A percentile compares a stretch with the other conserved stretches of the same genome.
phyloP scores from a whole-genome alignment of 2,888 invertebrate genomes.

The Epirrhoe alternata region DNA sequence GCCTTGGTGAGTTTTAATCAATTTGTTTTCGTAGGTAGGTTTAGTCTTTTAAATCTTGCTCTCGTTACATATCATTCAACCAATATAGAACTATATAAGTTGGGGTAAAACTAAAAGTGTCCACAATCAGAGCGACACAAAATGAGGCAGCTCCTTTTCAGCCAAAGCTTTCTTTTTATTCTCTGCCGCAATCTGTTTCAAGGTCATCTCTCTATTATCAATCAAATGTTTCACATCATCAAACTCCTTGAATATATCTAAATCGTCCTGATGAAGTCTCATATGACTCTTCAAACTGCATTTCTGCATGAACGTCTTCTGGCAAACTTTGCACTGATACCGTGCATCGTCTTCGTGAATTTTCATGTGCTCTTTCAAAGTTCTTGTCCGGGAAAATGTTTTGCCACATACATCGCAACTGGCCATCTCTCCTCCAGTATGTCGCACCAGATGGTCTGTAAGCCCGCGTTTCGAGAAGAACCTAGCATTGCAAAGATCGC shows the following conservation, averaged over 20 bases:
- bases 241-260: slow-evolving; percentile 81
- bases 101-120: background rate
- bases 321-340: slow-evolving; percentile 75
- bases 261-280: slow-evolving; percentile 73
- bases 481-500: slow-evolving; percentile 75
- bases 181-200: slow-evolving; percentile 77
- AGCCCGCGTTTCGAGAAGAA: slow-evolving; percentile 78
- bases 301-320: slow-evolving; percentile 76
- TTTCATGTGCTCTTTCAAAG: slow-evolving; percentile 71
- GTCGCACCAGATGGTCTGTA: slow-evolving; percentile 68
- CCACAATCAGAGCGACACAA: slow-evolving; percentile 35
- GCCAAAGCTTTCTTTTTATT: slow-evolving; percentile 64
- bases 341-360: slow-evolving; percentile 70
- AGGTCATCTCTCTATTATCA: slow-evolving; percentile 75
- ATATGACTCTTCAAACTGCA: slow-evolving; percentile 76
- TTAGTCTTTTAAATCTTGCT: too few species aligned
- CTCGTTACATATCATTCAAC: too few species aligned
- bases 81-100: too few species aligned
- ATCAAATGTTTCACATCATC: slow-evolving; percentile 80
- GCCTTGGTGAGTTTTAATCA: too few species aligned
- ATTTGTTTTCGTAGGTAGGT: too few species aligned
- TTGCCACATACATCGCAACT: slow-evolving; percentile 74
- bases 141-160: slow-evolving; percentile 57
- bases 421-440: slow-evolving; percentile 65
- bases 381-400: slow-evolving; percentile 64